Evolutionary conservation across 2,113 vertebrate species (phyloP).

Genomic region (Xiphias gladius): DNA sequence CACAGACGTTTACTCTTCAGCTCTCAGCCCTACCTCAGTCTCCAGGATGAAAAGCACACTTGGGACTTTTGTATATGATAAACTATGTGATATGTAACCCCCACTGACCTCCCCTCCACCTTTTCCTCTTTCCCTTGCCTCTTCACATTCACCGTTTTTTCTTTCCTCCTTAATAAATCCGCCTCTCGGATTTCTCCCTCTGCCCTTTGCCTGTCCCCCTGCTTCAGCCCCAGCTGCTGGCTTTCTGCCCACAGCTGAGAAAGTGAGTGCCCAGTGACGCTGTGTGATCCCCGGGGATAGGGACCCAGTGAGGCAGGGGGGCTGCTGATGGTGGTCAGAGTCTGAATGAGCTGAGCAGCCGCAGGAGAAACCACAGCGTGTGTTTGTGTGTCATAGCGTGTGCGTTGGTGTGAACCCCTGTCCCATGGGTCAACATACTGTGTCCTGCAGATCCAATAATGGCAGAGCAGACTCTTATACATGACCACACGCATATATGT

Average conservation of each 20-base stretch:
- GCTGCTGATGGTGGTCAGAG: constrained; percentile 61
- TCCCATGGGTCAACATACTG: constrained; percentile 64
- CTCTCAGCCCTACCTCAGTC: constrained; percentile 46
- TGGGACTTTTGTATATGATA: constrained; percentile 78
- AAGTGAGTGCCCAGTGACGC: constrained; percentile 65
- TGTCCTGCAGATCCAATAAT: constrained; percentile 65
- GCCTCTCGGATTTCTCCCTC: constrained; percentile 66
- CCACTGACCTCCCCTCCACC: constrained; percentile 45
- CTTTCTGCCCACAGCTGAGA: constrained; percentile 56
- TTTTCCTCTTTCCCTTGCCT: constrained; percentile 43
- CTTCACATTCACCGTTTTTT: constrained; percentile 52
- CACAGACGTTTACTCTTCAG: constrained; percentile 69
- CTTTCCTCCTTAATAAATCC: constrained; percentile 56
- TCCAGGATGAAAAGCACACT: constrained; percentile 67
- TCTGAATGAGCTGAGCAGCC: constrained; percentile 69
- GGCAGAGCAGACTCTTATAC: constrained; percentile 29
- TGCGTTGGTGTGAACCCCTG: constrained; percentile 55
- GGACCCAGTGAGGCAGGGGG: constrained; percentile 30
- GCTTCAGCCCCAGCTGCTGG: constrained; percentile 60
- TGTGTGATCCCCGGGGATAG: constrained; percentile 59
- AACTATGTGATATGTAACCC: constrained; percentile 77
- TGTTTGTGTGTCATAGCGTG: constrained; percentile 61
- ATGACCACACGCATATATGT: constrained; percentile 26
- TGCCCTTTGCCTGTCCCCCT: constrained; percentile 28
- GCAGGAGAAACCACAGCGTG: constrained; percentile 72